A percentile compares a stretch with the other conserved stretches of the same genome.
These are phyloP conservation scores for Saccostrea cuccullata DNA, from an alignment of 1,140 invertebrate genomes.

Conservation along the genomic window DNA sequence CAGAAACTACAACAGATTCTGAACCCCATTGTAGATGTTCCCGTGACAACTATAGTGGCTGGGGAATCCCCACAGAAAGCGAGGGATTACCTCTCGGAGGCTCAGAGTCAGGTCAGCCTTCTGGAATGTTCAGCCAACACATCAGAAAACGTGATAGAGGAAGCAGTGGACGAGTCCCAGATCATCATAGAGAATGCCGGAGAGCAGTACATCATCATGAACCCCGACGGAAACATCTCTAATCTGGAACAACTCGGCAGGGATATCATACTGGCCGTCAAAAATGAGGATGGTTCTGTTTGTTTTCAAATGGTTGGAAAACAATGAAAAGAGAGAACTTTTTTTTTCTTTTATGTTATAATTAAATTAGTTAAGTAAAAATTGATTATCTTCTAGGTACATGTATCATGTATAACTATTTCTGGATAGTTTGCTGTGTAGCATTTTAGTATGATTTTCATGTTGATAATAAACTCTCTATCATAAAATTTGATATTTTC, in stretches of 20 bases:
- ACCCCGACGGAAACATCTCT: constrained; percentile 6
- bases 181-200: constrained; percentile 9
- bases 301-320: constrained; percentile 33
- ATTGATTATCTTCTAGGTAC: too few relatives aligned
- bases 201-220: constrained; percentile 26
- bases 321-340: not conserved
- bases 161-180: constrained; percentile 5
- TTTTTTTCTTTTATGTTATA: too few relatives aligned
- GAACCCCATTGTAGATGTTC: not conserved
- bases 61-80: not conserved
- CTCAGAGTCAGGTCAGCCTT: not conserved
- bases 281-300: constrained; percentile 11
- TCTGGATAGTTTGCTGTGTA: too few relatives aligned
- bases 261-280: not conserved
- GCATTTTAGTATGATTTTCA: too few relatives aligned
- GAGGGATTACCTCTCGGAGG: not conserved
- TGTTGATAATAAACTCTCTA: too few relatives aligned
- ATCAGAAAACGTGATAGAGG: not conserved
- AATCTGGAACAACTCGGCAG: constrained; percentile 10
- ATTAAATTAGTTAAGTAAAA: too few relatives aligned
- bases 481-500: too few relatives aligned
- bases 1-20: not conserved
- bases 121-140: not conserved
- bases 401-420: too few relatives aligned
- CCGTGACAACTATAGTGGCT: not conserved